Percentiles rank a stretch among this genome's conserved stretches.
These are phyloP conservation scores for Pavo muticus DNA, from an alignment of 2,113 vertebrate species.

Conservation along the genomic window DNA sequence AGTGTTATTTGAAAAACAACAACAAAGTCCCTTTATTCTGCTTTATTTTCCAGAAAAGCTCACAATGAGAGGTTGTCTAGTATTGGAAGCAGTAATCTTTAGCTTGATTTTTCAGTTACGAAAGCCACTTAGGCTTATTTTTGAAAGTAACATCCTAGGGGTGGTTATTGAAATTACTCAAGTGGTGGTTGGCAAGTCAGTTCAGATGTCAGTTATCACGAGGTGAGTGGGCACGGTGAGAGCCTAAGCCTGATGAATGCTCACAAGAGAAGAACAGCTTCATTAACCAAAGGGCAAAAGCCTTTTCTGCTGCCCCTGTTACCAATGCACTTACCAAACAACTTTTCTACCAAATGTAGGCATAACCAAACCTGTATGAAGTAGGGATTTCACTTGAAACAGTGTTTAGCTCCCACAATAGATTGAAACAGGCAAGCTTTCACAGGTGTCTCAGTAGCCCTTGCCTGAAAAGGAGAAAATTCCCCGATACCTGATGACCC, in stretches of 20 bases:
- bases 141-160: neutral
- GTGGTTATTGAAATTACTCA: neutral
- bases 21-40: neutral
- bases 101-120: neutral
- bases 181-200: neutral
- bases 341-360: neutral
- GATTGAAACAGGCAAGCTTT: accelerated
- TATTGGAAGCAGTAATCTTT: neutral
- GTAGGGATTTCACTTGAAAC: neutral
- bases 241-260: neutral
- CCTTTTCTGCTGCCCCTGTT: neutral
- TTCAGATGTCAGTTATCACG: neutral
- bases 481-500: neutral
- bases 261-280: neutral
- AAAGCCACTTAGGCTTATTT: neutral
- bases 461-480: neutral
- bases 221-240: neutral
- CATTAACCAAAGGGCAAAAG: neutral
- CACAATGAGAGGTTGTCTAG: neutral
- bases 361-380: neutral
- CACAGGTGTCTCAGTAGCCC: neutral
- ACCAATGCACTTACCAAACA: neutral
- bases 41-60: neutral
- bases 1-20: neutral
- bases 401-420: neutral